Base-by-base conservation (phyloP, 2,888 invertebrate genomes). In the Coleophora flavipennella region DNA sequence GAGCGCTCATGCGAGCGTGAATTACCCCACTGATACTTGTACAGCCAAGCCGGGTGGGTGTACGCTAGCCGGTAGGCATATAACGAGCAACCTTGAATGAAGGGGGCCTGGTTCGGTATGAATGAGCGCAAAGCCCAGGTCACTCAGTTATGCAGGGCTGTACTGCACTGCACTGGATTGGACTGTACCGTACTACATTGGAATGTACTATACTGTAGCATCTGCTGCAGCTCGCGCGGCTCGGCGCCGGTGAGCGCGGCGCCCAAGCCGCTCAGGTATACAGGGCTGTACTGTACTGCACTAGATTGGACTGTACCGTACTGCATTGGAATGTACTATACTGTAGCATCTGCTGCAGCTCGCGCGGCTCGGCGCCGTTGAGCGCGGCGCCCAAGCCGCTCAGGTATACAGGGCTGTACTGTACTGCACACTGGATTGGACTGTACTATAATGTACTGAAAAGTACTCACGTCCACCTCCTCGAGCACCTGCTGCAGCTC, bases 261-360 rank as follows among this genome's bases (percentile, higher is more conserved):
- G 34, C 97, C 99, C 39, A 99, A 86, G 80, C 99, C 99, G 57
- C 97, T 95, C 36, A 99, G 85, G 75, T 99, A 99, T 11, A 98
- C 94, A 0, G 99, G 99, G 86, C 99, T 99, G 75, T 99, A 99
- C 9, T 97, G 95, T 20, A 99, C n/a, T n/a, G n/a, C n/a, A n/a
- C n/a, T n/a, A n/a, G n/a, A n/a, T n/a, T n/a, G n/a, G n/a, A n/a
- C n/a, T n/a, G n/a, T n/a, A n/a, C n/a, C n/a, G n/a, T n/a, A n/a
- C n/a, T n/a, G n/a, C n/a, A n/a, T n/a, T n/a, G n/a, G n/a, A n/a
- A n/a, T n/a, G n/a, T n/a, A n/a, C n/a, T n/a, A n/a, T n/a, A n/a
- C n/a, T 97, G 97, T 32, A 99, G 85, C 29, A 98, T 92, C 55
- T 92, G 91, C 71, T 99, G 99, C 32, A 98, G 84, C 61, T 99